Evolutionary conservation across 2,888 invertebrate species (phyloP).

Genomic region (Andrena bucephala): DNA sequence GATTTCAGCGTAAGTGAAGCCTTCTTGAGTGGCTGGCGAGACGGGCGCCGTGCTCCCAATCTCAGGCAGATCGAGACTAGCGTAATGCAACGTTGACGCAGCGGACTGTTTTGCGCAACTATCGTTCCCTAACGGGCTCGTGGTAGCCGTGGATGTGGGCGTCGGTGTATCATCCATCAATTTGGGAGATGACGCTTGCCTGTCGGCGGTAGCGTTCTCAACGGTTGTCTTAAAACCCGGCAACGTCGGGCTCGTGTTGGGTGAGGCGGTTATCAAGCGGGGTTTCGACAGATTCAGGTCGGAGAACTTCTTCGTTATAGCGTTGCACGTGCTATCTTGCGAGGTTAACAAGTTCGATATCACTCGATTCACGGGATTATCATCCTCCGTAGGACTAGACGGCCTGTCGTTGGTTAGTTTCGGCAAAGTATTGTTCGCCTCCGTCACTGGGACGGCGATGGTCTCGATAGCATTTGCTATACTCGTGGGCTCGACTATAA

Average conservation of each 20-base stretch:
- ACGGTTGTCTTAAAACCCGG: conserved; percentile 69
- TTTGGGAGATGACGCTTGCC: conserved; percentile 75
- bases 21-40: conserved; percentile 84
- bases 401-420: conserved; percentile 61
- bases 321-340: conserved; percentile 70
- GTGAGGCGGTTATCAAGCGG: conserved; percentile 78
- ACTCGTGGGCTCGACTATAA: conserved; percentile 68
- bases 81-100: conserved; percentile 87
- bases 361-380: conserved; percentile 39
- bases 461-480: conserved; percentile 68
- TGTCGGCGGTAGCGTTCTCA: conserved; percentile 55
- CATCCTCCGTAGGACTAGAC: conserved; percentile 56
- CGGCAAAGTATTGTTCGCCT: conserved; percentile 41
- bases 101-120: conserved; percentile 82
- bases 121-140: conserved; percentile 86
- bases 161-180: conserved; percentile 78
- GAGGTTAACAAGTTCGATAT: conserved; percentile 57
- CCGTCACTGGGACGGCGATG: conserved; percentile 77
- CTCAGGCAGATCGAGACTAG: conserved; percentile 88
- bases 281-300: conserved; percentile 78
- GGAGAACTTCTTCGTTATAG: conserved; percentile 78
- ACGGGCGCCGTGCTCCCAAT: conserved; percentile 80
- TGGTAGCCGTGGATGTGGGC: conserved; percentile 80
- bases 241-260: conserved; percentile 72
- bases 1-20: conserved; percentile 91